Evolutionary conservation across 2,113 vertebrate species (phyloP).

Genomic region (Heteronetta atricapilla): DNA sequence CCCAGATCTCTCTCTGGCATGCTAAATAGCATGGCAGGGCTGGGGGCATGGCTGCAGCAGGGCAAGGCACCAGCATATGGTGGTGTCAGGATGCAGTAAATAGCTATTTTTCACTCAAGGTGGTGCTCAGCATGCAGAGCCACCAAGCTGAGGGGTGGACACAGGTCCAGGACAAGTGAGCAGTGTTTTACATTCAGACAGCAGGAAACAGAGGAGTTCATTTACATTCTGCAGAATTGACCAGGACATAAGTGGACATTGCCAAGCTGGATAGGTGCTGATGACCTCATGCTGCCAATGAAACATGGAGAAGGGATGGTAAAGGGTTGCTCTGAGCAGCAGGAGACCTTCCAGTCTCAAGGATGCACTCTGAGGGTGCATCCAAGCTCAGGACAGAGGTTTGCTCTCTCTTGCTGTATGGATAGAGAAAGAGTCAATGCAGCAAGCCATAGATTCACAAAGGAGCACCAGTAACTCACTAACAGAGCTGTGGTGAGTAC

Average conservation of each 20-base stretch:
- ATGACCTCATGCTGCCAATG: background rate
- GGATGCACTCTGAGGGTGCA: background rate
- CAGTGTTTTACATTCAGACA: background rate
- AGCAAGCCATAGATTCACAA: background rate
- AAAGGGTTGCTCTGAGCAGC: background rate
- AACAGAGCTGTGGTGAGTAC: background rate
- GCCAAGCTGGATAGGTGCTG: background rate
- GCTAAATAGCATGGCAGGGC: background rate
- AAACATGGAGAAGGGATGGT: background rate
- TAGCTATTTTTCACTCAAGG: background rate
- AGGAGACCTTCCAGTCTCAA: too few relatives aligned
- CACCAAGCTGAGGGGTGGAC: background rate
- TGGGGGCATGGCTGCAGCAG: background rate
- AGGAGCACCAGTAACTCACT: accelerated
- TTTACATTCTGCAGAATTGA: background rate
- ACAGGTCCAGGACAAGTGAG: background rate
- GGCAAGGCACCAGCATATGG: background rate
- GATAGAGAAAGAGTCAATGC: background rate
- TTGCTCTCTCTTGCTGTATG: background rate
- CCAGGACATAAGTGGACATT: background rate
- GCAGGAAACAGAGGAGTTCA: background rate
- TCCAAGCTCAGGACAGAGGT: background rate
- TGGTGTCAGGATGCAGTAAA: background rate
- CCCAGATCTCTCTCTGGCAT: background rate
- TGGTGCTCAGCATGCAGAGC: too few relatives aligned